Base-by-base conservation (phyloP, 2,797 vertebrate species). In the Gorsachius magnificus region DNA sequence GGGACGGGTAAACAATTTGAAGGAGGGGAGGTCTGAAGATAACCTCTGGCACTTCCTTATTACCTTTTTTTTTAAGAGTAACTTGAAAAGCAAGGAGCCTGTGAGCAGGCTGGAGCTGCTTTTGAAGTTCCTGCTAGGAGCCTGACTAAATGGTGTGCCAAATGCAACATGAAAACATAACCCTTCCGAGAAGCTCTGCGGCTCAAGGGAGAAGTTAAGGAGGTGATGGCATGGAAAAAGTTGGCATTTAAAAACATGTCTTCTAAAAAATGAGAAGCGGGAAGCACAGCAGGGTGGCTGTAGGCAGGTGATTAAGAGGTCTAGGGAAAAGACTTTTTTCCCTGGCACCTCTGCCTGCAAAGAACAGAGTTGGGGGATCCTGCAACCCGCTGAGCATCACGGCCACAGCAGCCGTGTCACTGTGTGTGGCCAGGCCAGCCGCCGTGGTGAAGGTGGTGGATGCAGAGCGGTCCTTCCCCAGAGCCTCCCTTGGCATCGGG, bases 301-400 rank as follows among this genome's bases (percentile, higher is more conserved):
- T 41, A 9, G n/a, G 5, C 13, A 35, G 35, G 65, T 16, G n/a
- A 20, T 22, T 24, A 16, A 53, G 13, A 29, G 25, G 17, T 11
- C 20, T 24, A 43, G 31, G 35, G 19, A 28, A 63, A 41, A 38
- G 33, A 33, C n/a, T 16, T 29, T 29, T 16, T 29, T 25, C 16
- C 33, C 63, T 33, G 63, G 33, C 13, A 33, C n/a, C 28, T 38
- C n/a, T 48, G 29, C 13, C 8, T 10, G 16, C 29, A 20, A 33
- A 45, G 6, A 12, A 3, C 8, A 13, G 18, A 1, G 7, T 5
- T 4, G 3, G 13, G 43, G 43, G 19, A 11, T 22, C 4, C 29
- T 13, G 3, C 16, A 8, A 4, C 10, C 20, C 13, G 0, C 17
- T 5, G 24, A 29, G 51, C 18, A 16, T 60, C 3, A 26, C 3